phyloP scores from a whole-genome alignment of 2,113 vertebrate species.

The Megaceryle maxima region DNA sequence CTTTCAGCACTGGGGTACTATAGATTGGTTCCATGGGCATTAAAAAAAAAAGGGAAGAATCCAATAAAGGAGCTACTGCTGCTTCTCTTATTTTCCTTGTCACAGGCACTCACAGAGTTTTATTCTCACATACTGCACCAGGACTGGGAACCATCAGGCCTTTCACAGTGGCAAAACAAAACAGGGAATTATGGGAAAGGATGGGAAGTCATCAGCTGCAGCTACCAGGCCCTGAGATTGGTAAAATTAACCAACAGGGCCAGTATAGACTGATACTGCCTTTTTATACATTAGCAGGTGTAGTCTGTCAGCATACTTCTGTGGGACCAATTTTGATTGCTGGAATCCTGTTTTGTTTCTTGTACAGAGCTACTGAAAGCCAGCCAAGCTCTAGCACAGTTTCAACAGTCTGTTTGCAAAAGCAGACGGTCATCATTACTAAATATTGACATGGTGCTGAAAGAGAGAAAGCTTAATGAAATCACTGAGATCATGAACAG shows the following conservation, averaged over 20 bases:
- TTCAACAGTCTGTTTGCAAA: neutral
- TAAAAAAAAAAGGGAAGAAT: neutral
- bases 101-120: neutral
- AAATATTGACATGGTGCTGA: slow-evolving; percentile 10
- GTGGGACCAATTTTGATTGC: neutral
- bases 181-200: neutral
- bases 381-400: neutral
- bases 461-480: neutral
- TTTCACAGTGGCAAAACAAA: neutral
- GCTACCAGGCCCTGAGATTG: neutral
- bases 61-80: neutral
- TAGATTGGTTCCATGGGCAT: neutral
- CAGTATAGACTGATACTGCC: neutral
- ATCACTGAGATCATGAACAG: neutral
- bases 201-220: neutral
- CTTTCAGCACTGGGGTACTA: neutral
- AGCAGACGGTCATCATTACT: neutral
- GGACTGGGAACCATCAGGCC: neutral
- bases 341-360: neutral
- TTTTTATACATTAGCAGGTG: neutral
- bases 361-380: neutral
- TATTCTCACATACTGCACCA: neutral
- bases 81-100: neutral
- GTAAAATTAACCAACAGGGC: neutral
- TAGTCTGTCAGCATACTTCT: neutral